Conservation (phyloP, 2,797 vertebrate species). For the Cirrhinus molitorella region DNA sequence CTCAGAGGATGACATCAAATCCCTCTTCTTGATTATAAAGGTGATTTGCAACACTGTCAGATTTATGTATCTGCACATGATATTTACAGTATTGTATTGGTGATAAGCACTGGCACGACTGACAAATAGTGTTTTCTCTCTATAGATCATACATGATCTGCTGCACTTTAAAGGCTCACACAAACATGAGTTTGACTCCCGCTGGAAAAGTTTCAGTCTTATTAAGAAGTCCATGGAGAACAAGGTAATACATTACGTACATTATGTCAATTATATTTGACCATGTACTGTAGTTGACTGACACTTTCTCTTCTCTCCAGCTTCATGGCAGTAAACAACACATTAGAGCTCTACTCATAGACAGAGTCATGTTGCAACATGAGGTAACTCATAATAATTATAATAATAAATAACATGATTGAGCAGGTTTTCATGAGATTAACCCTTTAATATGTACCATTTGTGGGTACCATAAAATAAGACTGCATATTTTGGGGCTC, state of each 20-base stretch:
- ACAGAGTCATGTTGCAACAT: slow-evolving; percentile 97
- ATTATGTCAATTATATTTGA: too few relatives aligned
- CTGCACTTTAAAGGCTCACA: slow-evolving; percentile 96
- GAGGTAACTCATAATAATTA: slow-evolving; percentile 81
- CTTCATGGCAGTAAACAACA: slow-evolving; percentile 96
- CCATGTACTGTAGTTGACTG: not conserved
- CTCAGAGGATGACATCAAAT: slow-evolving; percentile 97
- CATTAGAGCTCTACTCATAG: slow-evolving; percentile 94
- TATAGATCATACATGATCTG: slow-evolving; percentile 94
- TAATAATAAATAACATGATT: too few relatives aligned
- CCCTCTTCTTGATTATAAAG: slow-evolving; percentile 98
- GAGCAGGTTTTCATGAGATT: not conserved
- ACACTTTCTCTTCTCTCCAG: slow-evolving; percentile 71
- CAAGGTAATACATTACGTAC: too few relatives aligned
- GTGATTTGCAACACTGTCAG: slow-evolving; percentile 69
- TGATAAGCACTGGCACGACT: not conserved
- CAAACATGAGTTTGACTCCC: slow-evolving; percentile 97
- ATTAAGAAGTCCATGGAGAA: slow-evolving; percentile 99
- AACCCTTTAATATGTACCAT: not conserved
- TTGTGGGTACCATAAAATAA: too few relatives aligned
- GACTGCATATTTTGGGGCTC: not conserved
- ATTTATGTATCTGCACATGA: not conserved
- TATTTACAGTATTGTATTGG: not conserved
- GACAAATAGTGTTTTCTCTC: not conserved
- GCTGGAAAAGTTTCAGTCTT: slow-evolving; percentile 98